These are phyloP conservation scores for Hypsibius dujardini DNA, from an alignment of 1,140 invertebrate species.

Conservation along the genomic window DNA sequence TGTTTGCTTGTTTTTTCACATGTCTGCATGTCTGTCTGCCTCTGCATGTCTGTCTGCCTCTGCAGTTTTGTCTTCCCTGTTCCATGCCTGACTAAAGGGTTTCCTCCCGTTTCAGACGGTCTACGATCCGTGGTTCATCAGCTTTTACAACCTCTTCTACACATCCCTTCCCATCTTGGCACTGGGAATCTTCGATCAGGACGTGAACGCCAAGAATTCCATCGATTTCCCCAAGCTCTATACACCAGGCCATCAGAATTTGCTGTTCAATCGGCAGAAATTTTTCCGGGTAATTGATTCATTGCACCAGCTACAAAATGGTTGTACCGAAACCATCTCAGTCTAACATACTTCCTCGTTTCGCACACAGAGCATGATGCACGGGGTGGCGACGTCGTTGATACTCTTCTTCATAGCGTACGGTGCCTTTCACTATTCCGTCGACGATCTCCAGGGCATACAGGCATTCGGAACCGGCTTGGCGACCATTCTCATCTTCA, in stretches of 20 bases:
- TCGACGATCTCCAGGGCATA: slow-evolving; percentile 69
- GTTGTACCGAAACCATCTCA: too few species aligned
- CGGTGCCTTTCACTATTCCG: slow-evolving; percentile 73
- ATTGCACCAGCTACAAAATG: too few species aligned
- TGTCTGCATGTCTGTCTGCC: not conserved
- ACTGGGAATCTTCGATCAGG: slow-evolving; percentile 84
- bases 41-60: too few species aligned
- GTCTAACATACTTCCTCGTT: slow-evolving; percentile 36
- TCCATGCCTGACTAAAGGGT: slow-evolving; percentile 20
- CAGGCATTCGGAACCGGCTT: slow-evolving; percentile 83
- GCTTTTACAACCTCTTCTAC: slow-evolving; percentile 94
- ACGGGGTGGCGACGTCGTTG: slow-evolving; percentile 86
- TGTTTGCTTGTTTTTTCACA: not conserved
- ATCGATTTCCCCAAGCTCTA: slow-evolving; percentile 83
- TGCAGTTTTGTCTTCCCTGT: slow-evolving; percentile 12
- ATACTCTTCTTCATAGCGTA: slow-evolving; percentile 92
- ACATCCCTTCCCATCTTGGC: slow-evolving; percentile 84
- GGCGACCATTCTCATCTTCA: slow-evolving; percentile 83
- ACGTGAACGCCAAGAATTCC: slow-evolving; percentile 52
- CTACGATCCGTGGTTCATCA: slow-evolving; percentile 94
- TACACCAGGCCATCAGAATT: slow-evolving; percentile 73
- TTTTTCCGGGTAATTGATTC: slow-evolving; percentile 26
- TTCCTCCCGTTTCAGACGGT: slow-evolving; percentile 54
- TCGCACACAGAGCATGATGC: slow-evolving; percentile 63
- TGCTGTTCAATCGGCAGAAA: slow-evolving; percentile 79